Conservation (phyloP, 1,140 invertebrate genomes). For the Cyrtorhinus lividipennis region DNA sequence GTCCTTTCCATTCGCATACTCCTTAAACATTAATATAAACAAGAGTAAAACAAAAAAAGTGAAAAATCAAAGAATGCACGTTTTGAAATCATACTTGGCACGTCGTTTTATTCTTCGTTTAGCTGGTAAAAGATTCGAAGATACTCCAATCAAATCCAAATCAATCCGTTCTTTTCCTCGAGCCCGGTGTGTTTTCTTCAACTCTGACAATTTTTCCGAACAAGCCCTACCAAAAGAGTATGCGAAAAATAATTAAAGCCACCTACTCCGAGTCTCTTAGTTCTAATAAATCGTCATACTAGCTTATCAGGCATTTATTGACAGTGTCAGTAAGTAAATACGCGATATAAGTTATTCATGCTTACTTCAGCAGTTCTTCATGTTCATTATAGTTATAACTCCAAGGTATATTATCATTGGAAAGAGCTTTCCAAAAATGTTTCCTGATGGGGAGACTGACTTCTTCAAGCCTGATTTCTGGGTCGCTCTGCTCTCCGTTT, state of each 20-base stretch:
- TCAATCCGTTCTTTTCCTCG: conserved; percentile 13
- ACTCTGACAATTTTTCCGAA: conserved; percentile 29
- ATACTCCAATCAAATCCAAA: conserved; percentile 7
- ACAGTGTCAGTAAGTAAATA: too few species aligned
- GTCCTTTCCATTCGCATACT: conserved; percentile 10
- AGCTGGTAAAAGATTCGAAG: background rate
- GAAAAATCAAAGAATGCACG: too few species aligned
- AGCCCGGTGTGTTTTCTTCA: conserved; percentile 26
- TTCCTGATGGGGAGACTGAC: background rate
- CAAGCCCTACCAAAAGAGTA: conserved; percentile 22
- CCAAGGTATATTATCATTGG: conserved; percentile 18
- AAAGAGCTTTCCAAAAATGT: conserved; percentile 13
- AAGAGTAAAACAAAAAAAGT: too few species aligned
- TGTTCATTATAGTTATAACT: conserved; percentile 12
- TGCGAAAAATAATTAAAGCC: background rate
- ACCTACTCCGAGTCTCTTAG: too few species aligned
- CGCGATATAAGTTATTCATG: too few species aligned
- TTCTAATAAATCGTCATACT: too few species aligned
- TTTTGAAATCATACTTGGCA: conserved; percentile 11
- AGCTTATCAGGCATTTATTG: too few species aligned
- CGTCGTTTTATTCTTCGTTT: conserved; percentile 13
- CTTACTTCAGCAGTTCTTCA: conserved; percentile 22
- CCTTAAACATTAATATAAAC: background rate
- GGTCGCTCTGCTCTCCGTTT: conserved; percentile 14
- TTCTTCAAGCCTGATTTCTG: background rate